Evolutionary conservation across 2,113 vertebrate genomes (phyloP).

Genomic region (Todiramphus saurophagus): DNA sequence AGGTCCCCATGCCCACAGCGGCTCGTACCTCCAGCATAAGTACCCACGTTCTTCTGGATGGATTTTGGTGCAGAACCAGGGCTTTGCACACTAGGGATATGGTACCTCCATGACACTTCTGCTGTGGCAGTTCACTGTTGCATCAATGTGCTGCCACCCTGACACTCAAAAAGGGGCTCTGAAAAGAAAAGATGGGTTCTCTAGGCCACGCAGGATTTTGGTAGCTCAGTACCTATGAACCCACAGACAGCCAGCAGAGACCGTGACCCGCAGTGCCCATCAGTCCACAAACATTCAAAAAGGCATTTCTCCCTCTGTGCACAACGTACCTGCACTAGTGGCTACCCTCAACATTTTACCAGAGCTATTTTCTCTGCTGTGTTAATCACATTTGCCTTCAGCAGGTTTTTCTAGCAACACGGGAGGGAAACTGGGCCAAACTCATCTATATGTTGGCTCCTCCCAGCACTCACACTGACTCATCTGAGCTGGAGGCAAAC

Average conservation of each 20-base stretch:
- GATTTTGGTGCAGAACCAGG: neutral
- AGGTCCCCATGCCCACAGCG: neutral
- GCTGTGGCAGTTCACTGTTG: neutral
- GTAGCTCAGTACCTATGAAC: neutral
- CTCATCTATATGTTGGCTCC: neutral
- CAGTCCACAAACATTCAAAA: neutral
- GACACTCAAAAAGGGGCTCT: neutral
- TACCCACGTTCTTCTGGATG: rapidly evolving
- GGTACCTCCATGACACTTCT: neutral
- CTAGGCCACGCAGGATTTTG: rapidly evolving
- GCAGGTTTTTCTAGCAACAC: neutral
- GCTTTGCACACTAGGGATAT: neutral
- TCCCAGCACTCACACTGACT: neutral
- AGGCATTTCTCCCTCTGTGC: neutral
- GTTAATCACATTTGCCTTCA: conserved; percentile 7
- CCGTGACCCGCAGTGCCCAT: neutral
- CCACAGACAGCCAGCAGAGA: neutral
- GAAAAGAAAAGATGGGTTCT: neutral
- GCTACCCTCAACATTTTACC: neutral
- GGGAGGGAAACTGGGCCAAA: neutral
- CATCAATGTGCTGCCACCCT: neutral
- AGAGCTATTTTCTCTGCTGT: neutral
- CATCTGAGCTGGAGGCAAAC: neutral
- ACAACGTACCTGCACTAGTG: neutral
- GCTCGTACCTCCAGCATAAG: neutral